Percentiles rank a stretch among this genome's conserved stretches.
phyloP scores from a whole-genome alignment of 2,113 vertebrate species.

The Pardalotus punctatus region DNA sequence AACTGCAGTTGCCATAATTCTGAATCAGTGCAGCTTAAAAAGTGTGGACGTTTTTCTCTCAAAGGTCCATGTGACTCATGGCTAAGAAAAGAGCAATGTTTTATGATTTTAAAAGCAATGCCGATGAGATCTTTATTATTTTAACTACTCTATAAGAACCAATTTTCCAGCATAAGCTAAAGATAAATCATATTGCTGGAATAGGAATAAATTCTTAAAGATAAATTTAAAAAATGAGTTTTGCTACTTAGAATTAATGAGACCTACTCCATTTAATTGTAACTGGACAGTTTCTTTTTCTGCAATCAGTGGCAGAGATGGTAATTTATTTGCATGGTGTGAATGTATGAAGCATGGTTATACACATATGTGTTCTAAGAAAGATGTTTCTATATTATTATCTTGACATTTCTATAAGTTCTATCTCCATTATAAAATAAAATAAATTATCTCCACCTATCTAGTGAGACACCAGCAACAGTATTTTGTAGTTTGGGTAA shows the following conservation, averaged over 20 bases:
- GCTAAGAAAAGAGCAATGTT: neutral
- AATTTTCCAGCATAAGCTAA: neutral
- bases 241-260: neutral
- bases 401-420: neutral
- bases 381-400: neutral
- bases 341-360: neutral
- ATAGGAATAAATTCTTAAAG: neutral
- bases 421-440: neutral
- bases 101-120: neutral
- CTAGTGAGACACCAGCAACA: neutral
- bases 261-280: neutral
- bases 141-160: neutral
- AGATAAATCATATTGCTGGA: neutral
- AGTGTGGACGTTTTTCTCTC: fast-evolving
- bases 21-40: neutral
- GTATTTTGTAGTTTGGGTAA: neutral
- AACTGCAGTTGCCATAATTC: neutral
- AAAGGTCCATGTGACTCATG: fast-evolving
- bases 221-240: neutral
- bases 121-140: neutral
- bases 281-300: neutral
- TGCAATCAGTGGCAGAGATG: neutral
- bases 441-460: neutral
- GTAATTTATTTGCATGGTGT: neutral
- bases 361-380: neutral